Conservation (phyloP, 2,888 invertebrate species). For the Hirtodrosophila cameraria region DNA sequence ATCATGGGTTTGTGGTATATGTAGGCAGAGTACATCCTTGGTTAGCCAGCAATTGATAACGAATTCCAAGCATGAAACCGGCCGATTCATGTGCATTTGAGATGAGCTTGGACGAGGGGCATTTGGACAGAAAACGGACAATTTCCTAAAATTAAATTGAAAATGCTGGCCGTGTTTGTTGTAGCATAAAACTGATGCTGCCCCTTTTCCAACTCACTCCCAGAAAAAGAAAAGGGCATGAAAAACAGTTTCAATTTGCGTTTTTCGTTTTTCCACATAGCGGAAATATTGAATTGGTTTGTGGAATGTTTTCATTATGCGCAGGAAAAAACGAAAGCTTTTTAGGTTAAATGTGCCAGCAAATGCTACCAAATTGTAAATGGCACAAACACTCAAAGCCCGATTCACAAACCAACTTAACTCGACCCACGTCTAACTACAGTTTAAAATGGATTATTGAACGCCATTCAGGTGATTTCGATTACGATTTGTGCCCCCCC, state of each 20-base stretch:
- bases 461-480: constrained; percentile 54
- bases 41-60: constrained; percentile 58
- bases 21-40: background rate
- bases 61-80: constrained; percentile 68
- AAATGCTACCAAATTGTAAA: constrained; percentile 37
- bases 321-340: constrained; percentile 32
- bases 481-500: constrained; percentile 14
- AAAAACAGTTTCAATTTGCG: constrained; percentile 54
- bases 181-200: constrained; percentile 21
- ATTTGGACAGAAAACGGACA: too few species aligned
- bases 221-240: constrained; percentile 37
- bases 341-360: constrained; percentile 33
- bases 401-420: background rate
- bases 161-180: constrained; percentile 30
- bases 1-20: constrained; percentile 23
- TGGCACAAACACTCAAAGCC: constrained; percentile 14
- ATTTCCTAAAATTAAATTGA: constrained; percentile 61
- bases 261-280: constrained; percentile 37
- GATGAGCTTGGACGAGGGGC: constrained; percentile 52
- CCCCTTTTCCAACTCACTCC: background rate
- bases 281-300: constrained; percentile 78
- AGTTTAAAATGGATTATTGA: constrained; percentile 59
- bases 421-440: constrained; percentile 23
- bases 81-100: constrained; percentile 66
- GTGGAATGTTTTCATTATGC: constrained; percentile 76